A percentile compares a stretch with the other conserved stretches of the same genome.
Evolutionary conservation across 2,797 vertebrate species (phyloP).

Genomic region (Sarcoramphus papa): DNA sequence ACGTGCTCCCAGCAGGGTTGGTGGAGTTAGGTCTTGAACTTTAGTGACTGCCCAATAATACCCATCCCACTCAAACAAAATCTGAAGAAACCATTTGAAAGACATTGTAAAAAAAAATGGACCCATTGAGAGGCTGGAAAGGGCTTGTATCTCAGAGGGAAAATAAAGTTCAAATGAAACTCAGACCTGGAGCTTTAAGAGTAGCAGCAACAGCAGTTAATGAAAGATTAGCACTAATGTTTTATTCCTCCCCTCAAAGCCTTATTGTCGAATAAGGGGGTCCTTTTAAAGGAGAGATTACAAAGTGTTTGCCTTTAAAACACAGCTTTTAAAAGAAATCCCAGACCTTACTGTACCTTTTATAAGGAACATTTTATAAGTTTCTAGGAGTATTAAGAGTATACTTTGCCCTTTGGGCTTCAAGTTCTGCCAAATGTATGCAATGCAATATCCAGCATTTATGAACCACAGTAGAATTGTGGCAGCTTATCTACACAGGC

Average conservation of each 20-base stretch:
- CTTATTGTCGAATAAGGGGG: background rate
- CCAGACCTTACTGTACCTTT: background rate
- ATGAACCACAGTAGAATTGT: background rate
- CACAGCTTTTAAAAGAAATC: background rate
- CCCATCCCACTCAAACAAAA: background rate
- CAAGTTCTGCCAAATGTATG: background rate
- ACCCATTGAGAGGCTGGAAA: background rate
- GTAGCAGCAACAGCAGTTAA: background rate
- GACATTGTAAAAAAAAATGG: background rate
- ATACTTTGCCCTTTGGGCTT: slow-evolving; percentile 1
- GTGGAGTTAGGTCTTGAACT: background rate
- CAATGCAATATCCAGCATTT: background rate
- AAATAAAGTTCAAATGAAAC: slow-evolving; percentile 6
- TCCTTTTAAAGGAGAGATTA: background rate
- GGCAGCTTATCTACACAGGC: background rate
- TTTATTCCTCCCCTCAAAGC: background rate
- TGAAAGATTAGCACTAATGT: background rate
- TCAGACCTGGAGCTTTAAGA: background rate
- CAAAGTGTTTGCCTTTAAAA: background rate
- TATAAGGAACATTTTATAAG: background rate
- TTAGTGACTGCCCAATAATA: background rate
- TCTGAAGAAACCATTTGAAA: background rate
- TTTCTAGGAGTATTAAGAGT: background rate
- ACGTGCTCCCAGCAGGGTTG: background rate
- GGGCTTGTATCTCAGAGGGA: background rate